These are phyloP conservation scores for Pentalonia nigronervosa DNA, from an alignment of 1,140 invertebrate genomes.

Conservation along the genomic window DNA sequence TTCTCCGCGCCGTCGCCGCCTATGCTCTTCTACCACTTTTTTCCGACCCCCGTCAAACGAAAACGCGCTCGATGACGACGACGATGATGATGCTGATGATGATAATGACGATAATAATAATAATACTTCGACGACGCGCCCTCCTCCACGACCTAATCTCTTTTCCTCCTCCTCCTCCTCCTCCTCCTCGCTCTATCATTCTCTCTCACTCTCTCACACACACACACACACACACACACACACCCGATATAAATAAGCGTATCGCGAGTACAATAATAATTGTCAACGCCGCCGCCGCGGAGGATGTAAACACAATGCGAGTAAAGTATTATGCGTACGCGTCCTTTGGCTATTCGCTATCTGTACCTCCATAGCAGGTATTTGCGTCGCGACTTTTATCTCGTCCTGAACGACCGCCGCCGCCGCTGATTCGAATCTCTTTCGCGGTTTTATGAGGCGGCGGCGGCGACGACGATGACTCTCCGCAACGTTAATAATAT, in stretches of 20 bases:
- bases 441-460: neutral
- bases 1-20: neutral
- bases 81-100: neutral
- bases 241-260: neutral
- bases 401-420: neutral
- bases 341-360: neutral
- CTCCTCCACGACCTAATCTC: neutral
- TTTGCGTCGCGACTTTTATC: neutral
- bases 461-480: no score
- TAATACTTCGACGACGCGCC: neutral
- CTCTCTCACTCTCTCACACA: neutral
- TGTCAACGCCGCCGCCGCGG: neutral
- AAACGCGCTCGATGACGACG: neutral
- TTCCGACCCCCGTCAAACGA: neutral
- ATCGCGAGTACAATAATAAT: neutral
- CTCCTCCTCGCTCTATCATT: neutral
- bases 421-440: neutral
- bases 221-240: no score
- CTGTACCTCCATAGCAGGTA: neutral
- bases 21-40: neutral
- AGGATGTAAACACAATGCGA: neutral
- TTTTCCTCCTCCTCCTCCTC: neutral
- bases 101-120: neutral
- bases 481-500: neutral
- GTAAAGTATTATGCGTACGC: neutral